These are phyloP conservation scores for Hydraecia micacea DNA, from an alignment of 2,888 invertebrate genomes.

Conservation along the genomic window DNA sequence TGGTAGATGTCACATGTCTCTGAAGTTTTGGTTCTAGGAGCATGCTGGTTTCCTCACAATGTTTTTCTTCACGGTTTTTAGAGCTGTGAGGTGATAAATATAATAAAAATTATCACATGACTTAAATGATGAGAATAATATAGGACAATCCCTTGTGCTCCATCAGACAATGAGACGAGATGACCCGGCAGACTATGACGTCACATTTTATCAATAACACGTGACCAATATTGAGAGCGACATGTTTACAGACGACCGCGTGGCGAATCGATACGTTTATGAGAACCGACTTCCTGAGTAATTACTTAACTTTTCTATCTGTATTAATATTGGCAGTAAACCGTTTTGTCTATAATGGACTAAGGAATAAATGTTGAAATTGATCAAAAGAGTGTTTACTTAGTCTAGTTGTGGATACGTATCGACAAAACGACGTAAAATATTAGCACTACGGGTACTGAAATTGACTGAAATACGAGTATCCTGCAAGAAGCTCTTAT, in stretches of 20 bases:
- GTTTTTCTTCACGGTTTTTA: too few species aligned
- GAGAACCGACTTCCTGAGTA: slow-evolving; percentile 26
- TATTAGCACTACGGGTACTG: background rate
- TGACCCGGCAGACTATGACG: slow-evolving; percentile 23
- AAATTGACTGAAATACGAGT: slow-evolving; percentile 22
- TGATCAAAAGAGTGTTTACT: background rate
- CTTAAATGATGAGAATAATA: background rate
- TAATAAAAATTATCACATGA: too few species aligned
- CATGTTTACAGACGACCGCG: slow-evolving; percentile 40
- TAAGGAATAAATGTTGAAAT: background rate
- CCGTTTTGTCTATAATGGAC: background rate
- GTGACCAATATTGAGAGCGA: slow-evolving; percentile 34
- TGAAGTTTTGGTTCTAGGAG: too few species aligned
- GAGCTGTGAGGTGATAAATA: too few species aligned
- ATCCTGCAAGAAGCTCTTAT: background rate
- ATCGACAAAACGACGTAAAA: background rate
- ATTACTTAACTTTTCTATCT: slow-evolving; percentile 31
- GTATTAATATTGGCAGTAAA: slow-evolving; percentile 19
- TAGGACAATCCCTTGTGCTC: slow-evolving; percentile 4
- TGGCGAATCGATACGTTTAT: slow-evolving; percentile 31
- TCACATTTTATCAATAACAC: slow-evolving; percentile 47
- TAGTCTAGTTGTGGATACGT: background rate
- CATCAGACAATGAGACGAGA: slow-evolving; percentile 14
- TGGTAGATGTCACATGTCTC: too few species aligned
- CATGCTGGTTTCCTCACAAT: too few species aligned